A percentile compares a stretch with the other conserved stretches of the same genome.
phyloP scores from a whole-genome alignment of 2,113 vertebrate genomes.

The Actenoides hombroni region DNA sequence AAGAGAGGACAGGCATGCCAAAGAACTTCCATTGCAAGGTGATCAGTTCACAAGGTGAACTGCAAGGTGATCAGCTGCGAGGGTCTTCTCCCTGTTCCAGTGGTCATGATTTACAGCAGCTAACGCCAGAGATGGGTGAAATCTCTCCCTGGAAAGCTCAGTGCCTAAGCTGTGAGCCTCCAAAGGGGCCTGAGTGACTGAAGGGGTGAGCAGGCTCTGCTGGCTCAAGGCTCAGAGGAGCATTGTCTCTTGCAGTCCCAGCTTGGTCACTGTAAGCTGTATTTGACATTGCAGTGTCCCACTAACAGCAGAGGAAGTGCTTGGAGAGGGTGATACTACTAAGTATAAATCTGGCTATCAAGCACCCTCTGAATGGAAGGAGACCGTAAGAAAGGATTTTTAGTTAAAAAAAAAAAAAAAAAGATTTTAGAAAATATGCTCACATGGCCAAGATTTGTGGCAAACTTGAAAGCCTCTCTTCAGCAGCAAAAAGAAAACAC shows the following conservation, averaged over 20 bases:
- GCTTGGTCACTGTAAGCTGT: neutral
- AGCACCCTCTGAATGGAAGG: neutral
- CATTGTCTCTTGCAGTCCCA: neutral
- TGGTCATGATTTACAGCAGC: neutral
- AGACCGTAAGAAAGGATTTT: neutral
- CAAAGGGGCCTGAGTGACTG: accelerated
- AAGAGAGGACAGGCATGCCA: neutral
- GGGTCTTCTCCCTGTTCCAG: neutral
- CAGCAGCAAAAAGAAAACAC: neutral
- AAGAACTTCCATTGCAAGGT: neutral
- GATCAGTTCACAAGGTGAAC: too few relatives aligned
- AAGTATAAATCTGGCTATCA: neutral
- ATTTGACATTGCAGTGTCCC: neutral
- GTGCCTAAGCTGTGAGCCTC: neutral
- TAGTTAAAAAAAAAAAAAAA: neutral
- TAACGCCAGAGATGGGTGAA: neutral
- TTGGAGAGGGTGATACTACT: neutral
- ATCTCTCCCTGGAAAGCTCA: neutral
- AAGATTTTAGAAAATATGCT: neutral
- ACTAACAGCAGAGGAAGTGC: neutral
- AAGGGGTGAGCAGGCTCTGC: accelerated
- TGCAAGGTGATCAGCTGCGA: too few relatives aligned
- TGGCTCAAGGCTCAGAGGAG: neutral
- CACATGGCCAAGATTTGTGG: neutral
- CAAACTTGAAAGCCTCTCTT: neutral